Percentiles rank a stretch among this genome's conserved stretches.
These are phyloP conservation scores for Teleogryllus occipitalis DNA, from an alignment of 1,140 invertebrate genomes.

Conservation along the genomic window DNA sequence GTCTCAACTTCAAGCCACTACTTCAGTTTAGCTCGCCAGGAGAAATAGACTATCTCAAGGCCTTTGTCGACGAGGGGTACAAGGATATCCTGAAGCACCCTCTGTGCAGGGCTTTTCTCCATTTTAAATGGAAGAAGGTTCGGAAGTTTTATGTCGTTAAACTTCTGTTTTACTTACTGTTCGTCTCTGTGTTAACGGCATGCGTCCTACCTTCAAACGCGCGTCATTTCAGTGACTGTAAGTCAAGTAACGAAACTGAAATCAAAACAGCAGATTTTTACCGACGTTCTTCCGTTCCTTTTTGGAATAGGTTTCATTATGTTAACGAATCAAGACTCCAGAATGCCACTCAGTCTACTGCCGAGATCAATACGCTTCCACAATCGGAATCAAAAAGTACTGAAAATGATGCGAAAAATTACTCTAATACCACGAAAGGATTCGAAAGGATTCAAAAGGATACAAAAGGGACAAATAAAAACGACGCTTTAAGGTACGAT, in stretches of 20 bases:
- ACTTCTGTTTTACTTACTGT: conserved; percentile 68
- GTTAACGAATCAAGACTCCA: too few species aligned
- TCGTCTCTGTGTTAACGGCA: conserved; percentile 64
- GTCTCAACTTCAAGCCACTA: conserved; percentile 69
- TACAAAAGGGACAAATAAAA: conserved; percentile 54
- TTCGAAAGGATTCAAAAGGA: conserved; percentile 62
- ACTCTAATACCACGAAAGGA: conserved; percentile 58
- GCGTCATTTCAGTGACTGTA: conserved; percentile 34
- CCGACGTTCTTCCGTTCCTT: conserved; percentile 56
- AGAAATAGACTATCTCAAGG: conserved; percentile 72
- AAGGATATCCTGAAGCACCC: conserved; percentile 75
- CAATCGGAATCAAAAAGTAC: neutral
- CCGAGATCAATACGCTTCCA: neutral
- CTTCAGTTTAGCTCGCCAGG: conserved; percentile 67
- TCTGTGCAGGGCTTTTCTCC: conserved; percentile 69
- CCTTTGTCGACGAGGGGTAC: conserved; percentile 73
- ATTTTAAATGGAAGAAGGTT: conserved; percentile 82
- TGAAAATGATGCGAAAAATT: conserved; percentile 52
- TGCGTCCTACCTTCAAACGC: conserved; percentile 67
- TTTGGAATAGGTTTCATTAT: conserved; percentile 45
- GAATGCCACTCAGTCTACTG: neutral
- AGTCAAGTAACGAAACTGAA: neutral
- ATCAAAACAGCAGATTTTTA: conserved; percentile 54
- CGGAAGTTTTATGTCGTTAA: conserved; percentile 74
- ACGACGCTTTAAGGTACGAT: conserved; percentile 28